Evolutionary conservation across 2,113 vertebrate species (phyloP), one percentile per base, ranked within the genome.

Genomic region (Ophiodon elongatus): DNA sequence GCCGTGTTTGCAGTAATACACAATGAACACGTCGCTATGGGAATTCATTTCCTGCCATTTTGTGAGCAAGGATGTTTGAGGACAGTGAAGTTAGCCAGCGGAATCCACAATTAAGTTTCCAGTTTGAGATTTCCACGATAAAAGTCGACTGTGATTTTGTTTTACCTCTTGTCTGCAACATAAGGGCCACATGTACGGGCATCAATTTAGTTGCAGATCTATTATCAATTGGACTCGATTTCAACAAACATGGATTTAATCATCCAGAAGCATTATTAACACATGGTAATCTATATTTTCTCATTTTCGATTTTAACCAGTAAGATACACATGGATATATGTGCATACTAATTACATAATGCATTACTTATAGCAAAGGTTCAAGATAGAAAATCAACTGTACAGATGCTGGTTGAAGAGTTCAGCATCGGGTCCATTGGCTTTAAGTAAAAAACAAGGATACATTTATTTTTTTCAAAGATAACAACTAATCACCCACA

Each of bases 21-120:
- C 86, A 92, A 76, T 71, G 14, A 79, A 15, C 63, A 25, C 27
- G 85, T 79, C 82, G 39, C 73, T 29, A 62, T 39, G 63, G 73
- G 60, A 67, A 35, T 14, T 52, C 11, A 82, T 89, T 95, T 96
- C 95, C 95, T 95, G 94, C 94, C 91, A 95, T 78, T 94, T 95
- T 89, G 88, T 95, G 93, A 93, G 59, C 85, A 79, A 21, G 27
- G 27, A 13, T 0, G 27, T 23, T 73, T 67, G 41, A 31, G 13
- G 27, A 52, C 1, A 1, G 27, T 66, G 19, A 88, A 83, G 72
- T 21, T 60, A 4, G 6, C 13, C 3, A 25, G 2, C 27, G 4
- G 54, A 8, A 69, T 41, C 10, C 0, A 19, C 21, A 52, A 35
- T 0, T 0, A 0, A 21, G 10, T 56, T 85, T 92, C 90, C 76